Base-by-base conservation (phyloP, 2,113 vertebrate genomes). In the Corythoichthys intestinalis region DNA sequence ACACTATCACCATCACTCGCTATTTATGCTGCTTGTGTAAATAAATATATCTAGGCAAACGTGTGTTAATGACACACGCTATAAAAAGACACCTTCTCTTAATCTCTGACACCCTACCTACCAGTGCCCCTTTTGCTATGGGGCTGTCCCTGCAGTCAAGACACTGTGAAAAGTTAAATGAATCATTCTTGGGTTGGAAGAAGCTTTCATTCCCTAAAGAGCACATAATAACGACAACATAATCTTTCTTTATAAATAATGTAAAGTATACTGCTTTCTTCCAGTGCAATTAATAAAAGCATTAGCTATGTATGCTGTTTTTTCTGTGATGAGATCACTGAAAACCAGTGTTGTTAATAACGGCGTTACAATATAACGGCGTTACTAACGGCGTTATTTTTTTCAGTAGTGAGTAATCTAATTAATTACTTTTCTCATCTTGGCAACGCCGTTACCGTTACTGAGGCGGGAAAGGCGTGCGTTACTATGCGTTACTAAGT, bases 1-100 rank as follows among this genome's bases (percentile, higher is more conserved):
- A 93, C 88, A 15, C 73, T 67, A 70, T 82, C 81, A 71, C 75
- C 37, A 64, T 74, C 75, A 76, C 86, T 85, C 79, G 76, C 88
- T 90, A 91, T 93, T 92, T 91, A 91, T 87, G 81, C 86, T 85
- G 79, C 88, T 92, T 91, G 90, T 90, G 89, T 92, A 92, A 92
- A 92, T 92, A 93, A 92, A 92, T 90, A 88, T 91, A 89, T 89
- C 85, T 85, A 89, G 87, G 83, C 86, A 84, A 87, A 90, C 86
- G 84, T 90, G 86, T 86, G 90, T 91, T 91, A 91, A 92, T 88
- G 88, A 85, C 83, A 71, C 28, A 67, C 52, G 68, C 90, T 90
- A 89, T 91, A 91, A 90, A 91, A 91, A 91, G 90, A 90, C 86
- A 82, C 83, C 83, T 78, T 77, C 81, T 84, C 83, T 70, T 84